Base-by-base conservation (phyloP, 1,140 invertebrate genomes). In the Trichoplusia ni region DNA sequence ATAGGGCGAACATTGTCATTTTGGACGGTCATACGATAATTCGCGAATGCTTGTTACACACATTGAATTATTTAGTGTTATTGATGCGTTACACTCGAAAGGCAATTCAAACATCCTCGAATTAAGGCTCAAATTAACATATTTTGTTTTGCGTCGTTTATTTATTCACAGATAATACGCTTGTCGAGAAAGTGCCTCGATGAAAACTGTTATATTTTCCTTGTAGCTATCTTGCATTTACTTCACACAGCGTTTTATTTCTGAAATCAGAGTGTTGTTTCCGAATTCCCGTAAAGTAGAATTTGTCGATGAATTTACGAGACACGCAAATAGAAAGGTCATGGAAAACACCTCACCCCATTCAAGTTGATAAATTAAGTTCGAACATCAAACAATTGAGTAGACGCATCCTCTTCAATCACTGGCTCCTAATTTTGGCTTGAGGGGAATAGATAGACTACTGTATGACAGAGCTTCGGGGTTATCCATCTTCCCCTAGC, bases 1-100 rank as follows among this genome's bases (percentile, higher is more conserved):
- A 77, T 79, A 76, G 8, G 46, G 33, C 5, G 49, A 46, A 61
- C 65, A 47, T 61, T 59, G 61, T 64, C 73, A 76, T 71, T 75
- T 76, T 72, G 31, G 13, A 14, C 35, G 35, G 31, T 37, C 49
- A 53, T 53, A 37, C 49, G 44, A 63, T 75, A 69, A n/a, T 60
- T 51, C 29, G 69, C 40, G 4, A 16, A 29, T 23, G 8, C 37
- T 31, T 29, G 31, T 54, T 54, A 40, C 29, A 23, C 18, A 35
- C n/a, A 14, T 38, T 27, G 6, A 54, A 25, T 54, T 54, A 54
- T 54, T 54, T 19, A 51, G 47, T 51, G 11, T 37, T 14, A 19
- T n/a, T 54, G 18, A 23, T 40, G 21, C 18, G 19, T 54, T 38
- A 54, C 23, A 54, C 21, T 54, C 4, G 16, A 14, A 18, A 4